These are phyloP conservation scores for Drosophila nigrodunni DNA, from an alignment of 1,140 invertebrate genomes.

Conservation along the genomic window DNA sequence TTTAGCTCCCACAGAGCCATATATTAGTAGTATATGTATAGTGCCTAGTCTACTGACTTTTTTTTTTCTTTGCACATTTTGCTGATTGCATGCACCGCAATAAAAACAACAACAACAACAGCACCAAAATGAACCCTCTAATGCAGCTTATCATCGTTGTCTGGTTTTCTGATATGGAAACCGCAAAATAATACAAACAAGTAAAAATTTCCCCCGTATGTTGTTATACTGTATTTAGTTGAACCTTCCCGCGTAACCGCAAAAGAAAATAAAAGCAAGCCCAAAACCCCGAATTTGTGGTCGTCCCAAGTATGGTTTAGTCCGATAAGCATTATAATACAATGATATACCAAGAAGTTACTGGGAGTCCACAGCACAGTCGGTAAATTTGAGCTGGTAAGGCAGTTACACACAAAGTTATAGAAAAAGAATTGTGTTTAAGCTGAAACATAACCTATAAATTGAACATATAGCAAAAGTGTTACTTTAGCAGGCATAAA, in stretches of 20 bases:
- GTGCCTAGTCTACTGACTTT: not conserved
- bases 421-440: not conserved
- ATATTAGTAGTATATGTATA: no score
- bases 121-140: constrained; percentile 1
- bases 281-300: constrained; percentile 14
- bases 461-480: not conserved
- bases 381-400: not conserved
- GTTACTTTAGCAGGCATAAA: not conserved
- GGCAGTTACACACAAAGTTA: not conserved
- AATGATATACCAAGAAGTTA: not conserved
- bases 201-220: not conserved
- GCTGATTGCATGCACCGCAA: constrained; percentile 22
- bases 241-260: not conserved
- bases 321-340: constrained; percentile 6
- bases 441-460: not conserved
- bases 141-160: constrained; percentile 35
- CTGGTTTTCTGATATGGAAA: constrained; percentile 17
- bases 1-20: no score
- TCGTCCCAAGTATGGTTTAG: constrained; percentile 13
- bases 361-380: not conserved
- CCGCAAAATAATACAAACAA: constrained; percentile 11
- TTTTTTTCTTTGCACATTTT: not conserved
- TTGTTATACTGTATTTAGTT: constrained; percentile 17
- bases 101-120: not conserved
- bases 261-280: not conserved